Evolutionary conservation across 1,140 invertebrate genomes (phyloP), one percentile per base, ranked within the genome.

Genomic region (Samia ricini): DNA sequence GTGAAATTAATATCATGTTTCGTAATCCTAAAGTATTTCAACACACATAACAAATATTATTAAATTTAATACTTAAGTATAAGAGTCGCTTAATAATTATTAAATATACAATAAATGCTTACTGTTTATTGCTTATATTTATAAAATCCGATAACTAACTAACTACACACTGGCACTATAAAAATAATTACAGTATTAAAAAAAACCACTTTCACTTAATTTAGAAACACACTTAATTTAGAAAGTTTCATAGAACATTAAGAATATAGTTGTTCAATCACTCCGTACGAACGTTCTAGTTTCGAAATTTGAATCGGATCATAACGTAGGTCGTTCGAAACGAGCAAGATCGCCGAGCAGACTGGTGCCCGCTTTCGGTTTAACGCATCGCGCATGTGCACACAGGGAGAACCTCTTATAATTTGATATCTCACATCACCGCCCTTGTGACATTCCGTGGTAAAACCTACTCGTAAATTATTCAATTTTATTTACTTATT

Each of bases 351-450:
- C 82, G 76, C 74, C 75, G 74, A 75, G 76, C 83, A 73, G 78
- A 86, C 85, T 86, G 83, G 82, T 75, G 70, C 72, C 74, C 71
- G 72, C 78, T 72, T 68, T 62, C 59, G 64, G 57, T 56, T 48
- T 49, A 36, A 21, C 26, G 36, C 18, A 77, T n/a, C 71, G 82
- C 83, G 85, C 85, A 77, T 86, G 85, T 79, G 81, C 78, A 70
- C 65, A n/a, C 8, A 42, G 33, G n/a, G 26, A 72, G 56, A 76
- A 75, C 77, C 79, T 81, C 77, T 83, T 83, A 86, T 88, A 88
- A 85, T 86, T 83, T 88, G 85, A 88, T 86, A 88, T 88, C 79
- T 80, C 81, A 79, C 80, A 81, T 83, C 81, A 83, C 76, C 81
- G 78, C 82, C 77, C 79, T 72, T 76, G 76, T 81, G 79, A 85